These are phyloP conservation scores for Phyllostomus discolor DNA, from an alignment of 2,113 vertebrate species.

Conservation along the genomic window DNA sequence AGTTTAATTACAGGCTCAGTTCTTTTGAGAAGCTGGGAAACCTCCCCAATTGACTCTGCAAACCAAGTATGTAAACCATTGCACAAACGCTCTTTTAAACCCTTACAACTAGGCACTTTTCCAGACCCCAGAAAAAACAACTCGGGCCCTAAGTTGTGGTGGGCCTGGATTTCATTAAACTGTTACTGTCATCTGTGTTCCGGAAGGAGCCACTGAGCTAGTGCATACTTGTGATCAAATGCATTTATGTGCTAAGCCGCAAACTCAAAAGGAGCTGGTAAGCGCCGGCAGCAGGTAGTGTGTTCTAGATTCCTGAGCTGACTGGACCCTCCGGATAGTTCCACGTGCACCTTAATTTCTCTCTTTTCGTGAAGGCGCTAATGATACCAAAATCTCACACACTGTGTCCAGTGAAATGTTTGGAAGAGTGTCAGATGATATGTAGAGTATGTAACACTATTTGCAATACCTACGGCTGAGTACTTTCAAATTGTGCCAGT, in stretches of 20 bases:
- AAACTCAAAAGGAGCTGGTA: constrained; percentile 14
- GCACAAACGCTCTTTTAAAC: constrained; percentile 50
- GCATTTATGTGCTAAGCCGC: not conserved
- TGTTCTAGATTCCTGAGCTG: constrained; percentile 19
- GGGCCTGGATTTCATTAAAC: constrained; percentile 39
- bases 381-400: constrained; percentile 45
- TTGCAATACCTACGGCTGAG: constrained; percentile 28
- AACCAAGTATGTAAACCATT: constrained; percentile 59
- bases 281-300: not conserved
- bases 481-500: constrained; percentile 63
- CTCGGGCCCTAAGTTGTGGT: not conserved
- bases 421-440: constrained; percentile 45
- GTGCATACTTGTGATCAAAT: not conserved
- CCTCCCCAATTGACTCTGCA: constrained; percentile 51
- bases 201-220: not conserved
- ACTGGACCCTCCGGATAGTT: constrained; percentile 12
- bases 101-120: constrained; percentile 31
- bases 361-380: not conserved
- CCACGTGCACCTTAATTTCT: not conserved
- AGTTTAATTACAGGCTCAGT: constrained; percentile 47
- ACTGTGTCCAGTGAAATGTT: constrained; percentile 43
- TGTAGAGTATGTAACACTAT: constrained; percentile 47
- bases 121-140: constrained; percentile 50
- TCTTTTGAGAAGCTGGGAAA: constrained; percentile 54
- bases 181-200: not conserved